These are phyloP conservation scores for Drosophila maculinotata DNA, from an alignment of 2,888 invertebrate genomes.

Conservation along the genomic window DNA sequence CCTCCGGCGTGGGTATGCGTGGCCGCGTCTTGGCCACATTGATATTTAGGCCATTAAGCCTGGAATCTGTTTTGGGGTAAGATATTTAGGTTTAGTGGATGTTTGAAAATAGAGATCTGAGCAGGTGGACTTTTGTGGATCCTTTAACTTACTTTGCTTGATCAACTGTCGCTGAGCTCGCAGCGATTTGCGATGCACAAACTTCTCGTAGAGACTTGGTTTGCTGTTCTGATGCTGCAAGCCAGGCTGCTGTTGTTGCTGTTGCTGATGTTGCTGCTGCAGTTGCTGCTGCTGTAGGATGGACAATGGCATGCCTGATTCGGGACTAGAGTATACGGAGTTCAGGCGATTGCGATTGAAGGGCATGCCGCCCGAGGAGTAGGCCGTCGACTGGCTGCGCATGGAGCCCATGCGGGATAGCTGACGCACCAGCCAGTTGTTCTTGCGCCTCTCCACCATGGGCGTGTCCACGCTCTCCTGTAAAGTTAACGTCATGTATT, in stretches of 20 bases:
- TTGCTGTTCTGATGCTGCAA: slow-evolving; percentile 85
- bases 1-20: slow-evolving; percentile 95
- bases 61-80: slow-evolving; percentile 85
- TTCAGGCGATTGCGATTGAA: slow-evolving; percentile 92
- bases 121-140: too few species aligned
- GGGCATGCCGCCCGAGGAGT: slow-evolving; percentile 90
- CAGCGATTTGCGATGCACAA: slow-evolving; percentile 91
- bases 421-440: slow-evolving; percentile 93
- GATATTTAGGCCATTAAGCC: slow-evolving; percentile 87
- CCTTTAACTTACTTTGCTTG: slow-evolving; percentile 89
- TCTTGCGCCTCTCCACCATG: slow-evolving; percentile 93
- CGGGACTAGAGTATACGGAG: slow-evolving; percentile 90
- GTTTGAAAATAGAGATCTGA: too few species aligned
- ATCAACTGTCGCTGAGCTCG: slow-evolving; percentile 86
- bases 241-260: slow-evolving; percentile 68
- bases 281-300: slow-evolving; percentile 82
- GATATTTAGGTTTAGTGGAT: not conserved
- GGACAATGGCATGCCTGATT: slow-evolving; percentile 86
- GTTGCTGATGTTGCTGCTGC: slow-evolving; percentile 77
- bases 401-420: slow-evolving; percentile 94
- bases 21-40: slow-evolving; percentile 89
- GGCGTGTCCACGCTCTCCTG: slow-evolving; percentile 96
- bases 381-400: slow-evolving; percentile 93
- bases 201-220: slow-evolving; percentile 93
- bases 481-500: slow-evolving; percentile 4